Evolutionary conservation across 2,888 invertebrate genomes (phyloP).

Genomic region (Stenchaetothrips biformis): DNA sequence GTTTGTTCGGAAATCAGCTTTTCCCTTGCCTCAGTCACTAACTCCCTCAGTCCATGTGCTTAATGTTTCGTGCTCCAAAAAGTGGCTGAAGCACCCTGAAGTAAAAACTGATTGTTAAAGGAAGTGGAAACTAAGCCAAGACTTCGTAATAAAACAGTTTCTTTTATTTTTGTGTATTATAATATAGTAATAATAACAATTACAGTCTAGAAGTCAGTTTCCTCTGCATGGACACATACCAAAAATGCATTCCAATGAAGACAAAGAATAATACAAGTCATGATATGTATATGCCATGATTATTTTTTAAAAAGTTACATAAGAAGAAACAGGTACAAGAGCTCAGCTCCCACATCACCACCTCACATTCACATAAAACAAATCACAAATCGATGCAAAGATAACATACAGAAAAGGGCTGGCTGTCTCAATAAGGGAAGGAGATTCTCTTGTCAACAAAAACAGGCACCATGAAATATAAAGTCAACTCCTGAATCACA

Average conservation of each 20-base stretch:
- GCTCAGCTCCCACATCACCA: neutral
- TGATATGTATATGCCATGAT: neutral
- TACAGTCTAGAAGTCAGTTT: conserved; percentile 19
- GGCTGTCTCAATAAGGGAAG: too few species aligned
- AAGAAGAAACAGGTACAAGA: conserved; percentile 16
- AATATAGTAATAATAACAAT: neutral
- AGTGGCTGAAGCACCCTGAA: too few species aligned
- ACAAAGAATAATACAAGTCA: neutral
- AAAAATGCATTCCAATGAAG: neutral
- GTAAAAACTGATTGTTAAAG: neutral
- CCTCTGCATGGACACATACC: neutral
- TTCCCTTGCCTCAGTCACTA: too few species aligned
- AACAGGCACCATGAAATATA: too few species aligned
- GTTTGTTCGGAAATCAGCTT: too few species aligned
- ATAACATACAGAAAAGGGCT: too few species aligned
- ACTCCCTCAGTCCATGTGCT: neutral
- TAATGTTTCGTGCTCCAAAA: neutral
- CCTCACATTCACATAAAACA: neutral
- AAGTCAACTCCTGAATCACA: too few species aligned
- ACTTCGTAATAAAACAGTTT: neutral
- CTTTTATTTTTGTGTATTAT: neutral
- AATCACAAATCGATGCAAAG: neutral
- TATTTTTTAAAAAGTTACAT: neutral
- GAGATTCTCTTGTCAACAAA: neutral
- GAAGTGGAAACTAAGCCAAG: neutral